Base-by-base conservation (phyloP, 2,888 invertebrate genomes). In the Ptilodon capucinus region DNA sequence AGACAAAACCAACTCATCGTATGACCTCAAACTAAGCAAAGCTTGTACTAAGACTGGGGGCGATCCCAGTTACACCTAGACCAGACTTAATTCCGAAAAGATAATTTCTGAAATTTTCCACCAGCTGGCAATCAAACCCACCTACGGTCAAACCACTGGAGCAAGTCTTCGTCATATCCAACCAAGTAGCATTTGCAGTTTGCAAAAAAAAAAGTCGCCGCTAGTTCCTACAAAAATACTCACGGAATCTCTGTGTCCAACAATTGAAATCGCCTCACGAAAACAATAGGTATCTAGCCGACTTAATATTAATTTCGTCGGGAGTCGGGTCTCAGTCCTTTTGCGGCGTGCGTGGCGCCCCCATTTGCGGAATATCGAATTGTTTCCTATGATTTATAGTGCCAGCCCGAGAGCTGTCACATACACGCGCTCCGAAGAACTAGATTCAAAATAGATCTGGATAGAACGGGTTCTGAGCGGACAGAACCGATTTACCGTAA, bases 331-430 rank as follows among this genome's bases (percentile, higher is more conserved):
- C 11, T 17, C 17, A n/a, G 16, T 35, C 17, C 35, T 17, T 35
- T 4, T 17, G 35, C 17, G 35, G 35, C 14, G 4, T 9, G 35
- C 35, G 35, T 35, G 32, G 7, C 17, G 17, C 11, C 51, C 51
- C 60, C 60, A 64, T 64, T 66, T 60, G 57, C 43, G 58, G 58
- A 52, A 67, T 63, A 57, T 67, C 67, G 67, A 64, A 67, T 67
- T 67, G 67, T 67, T 67, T 58, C 61, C 51, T 62, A 49, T 67
- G 67, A 67, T 67, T 67, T 67, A 67, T 67, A 30, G 60, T 60
- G 62, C 57, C 61, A 57, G 58, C 39, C 17, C 1, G 17, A 17
- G 47, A 25, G 51, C 63, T 67, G 67, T 67, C 67, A 67, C 54
- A 58, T 44, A 57, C 67, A 67, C 58, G 54, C 60, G 54, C 42